Evolutionary conservation across 2,797 vertebrate species (phyloP), one percentile per base, ranked within the genome.

Genomic region (Melanotaenia parkinsoni): DNA sequence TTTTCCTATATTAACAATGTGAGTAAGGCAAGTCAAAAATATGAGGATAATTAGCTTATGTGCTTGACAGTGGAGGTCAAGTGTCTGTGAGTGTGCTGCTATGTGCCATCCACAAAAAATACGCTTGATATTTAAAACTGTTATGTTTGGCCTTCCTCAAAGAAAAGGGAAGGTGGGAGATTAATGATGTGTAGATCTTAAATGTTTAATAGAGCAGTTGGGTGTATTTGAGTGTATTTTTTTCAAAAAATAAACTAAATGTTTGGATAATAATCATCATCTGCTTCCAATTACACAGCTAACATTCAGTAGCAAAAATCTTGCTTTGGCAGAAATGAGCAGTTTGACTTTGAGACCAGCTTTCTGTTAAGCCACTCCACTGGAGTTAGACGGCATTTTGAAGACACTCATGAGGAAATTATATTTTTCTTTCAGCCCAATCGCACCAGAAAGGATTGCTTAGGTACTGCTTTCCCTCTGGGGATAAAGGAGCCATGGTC

Each of bases 31-130:
- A 30, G 33, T 37, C 37, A 53, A 40, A 68, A 57, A 30, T 28
- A 57, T 51, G 30, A 68, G 22, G 40, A 61, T 60, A 72, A 77
- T 77, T 13, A 68, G 14, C 14, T 7, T 30, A 30, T 6, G 13
- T 56, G 14, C 54, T 56, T 56, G 28, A 56, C 26, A 56, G 12
- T 56, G 14, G 6, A 9, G 53, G 22, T 80, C 5, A 10, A 69
- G 59, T 71, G 12, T 63, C 57, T 51, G 63, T 64, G 57, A 40
- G 45, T 63, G 47, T 35, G 40, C 58, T 61, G 32, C 50, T 57
- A 54, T 50, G 28, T 16, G 33, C 28, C 18, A 13, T 20, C 56
- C 40, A 35, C 22, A 61, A 20, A 59, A 70, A 66, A 50, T n/a
- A 26, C 3, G 47, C 28, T 13, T 57, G n/a, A 54, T 7, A 28